Evolutionary conservation across 2,113 vertebrate genomes (phyloP).

Genomic region (Epinephelus lanceolatus): DNA sequence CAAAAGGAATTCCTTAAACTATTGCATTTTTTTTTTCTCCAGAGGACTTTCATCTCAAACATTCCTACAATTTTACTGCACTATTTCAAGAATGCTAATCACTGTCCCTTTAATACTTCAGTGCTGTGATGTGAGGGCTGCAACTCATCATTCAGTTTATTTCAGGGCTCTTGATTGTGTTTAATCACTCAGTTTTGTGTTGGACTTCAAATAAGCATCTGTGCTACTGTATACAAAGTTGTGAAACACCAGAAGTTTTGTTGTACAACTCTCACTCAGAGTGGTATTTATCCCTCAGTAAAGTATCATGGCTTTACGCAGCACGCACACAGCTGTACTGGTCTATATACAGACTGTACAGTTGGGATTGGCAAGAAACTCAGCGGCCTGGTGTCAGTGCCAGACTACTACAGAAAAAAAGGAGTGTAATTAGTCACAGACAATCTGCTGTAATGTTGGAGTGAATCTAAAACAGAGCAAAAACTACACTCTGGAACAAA

Average conservation of each 20-base stretch:
- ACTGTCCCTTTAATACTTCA: neutral
- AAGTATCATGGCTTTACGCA: neutral
- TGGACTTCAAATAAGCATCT: neutral
- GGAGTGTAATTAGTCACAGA: conserved; percentile 57
- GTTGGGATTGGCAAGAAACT: conserved; percentile 24
- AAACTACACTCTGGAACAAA: conserved; percentile 15
- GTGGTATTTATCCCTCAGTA: neutral
- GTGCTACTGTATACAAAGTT: neutral
- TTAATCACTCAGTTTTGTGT: neutral
- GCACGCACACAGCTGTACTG: conserved; percentile 24
- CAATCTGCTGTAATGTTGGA: conserved; percentile 54
- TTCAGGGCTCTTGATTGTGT: neutral
- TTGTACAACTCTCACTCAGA: neutral
- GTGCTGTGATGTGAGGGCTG: neutral
- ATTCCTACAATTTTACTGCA: neutral
- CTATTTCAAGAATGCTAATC: neutral
- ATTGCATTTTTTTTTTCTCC: neutral
- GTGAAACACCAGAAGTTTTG: neutral
- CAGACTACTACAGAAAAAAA: conserved; percentile 16
- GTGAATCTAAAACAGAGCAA: conserved; percentile 13
- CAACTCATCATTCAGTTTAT: neutral
- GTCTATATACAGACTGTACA: conserved; percentile 36
- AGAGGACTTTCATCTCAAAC: neutral
- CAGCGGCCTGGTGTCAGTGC: conserved; percentile 28
- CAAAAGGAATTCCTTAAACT: neutral